Evolutionary conservation across 2,888 invertebrate species (phyloP).

Genomic region (Bugulina stolonifera): DNA sequence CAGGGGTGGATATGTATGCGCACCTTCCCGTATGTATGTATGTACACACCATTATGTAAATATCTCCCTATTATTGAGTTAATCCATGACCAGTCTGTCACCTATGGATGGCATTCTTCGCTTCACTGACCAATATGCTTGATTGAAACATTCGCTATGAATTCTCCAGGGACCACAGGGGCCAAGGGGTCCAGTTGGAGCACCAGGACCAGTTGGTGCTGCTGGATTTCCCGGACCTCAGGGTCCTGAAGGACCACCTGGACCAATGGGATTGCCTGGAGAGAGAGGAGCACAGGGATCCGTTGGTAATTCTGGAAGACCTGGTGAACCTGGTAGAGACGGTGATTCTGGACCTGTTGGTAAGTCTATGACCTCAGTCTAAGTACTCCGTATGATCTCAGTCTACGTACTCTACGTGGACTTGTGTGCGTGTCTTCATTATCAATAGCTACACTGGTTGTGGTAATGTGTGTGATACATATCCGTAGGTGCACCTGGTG

Average conservation of each 20-base stretch:
- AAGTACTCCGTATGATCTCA: not conserved
- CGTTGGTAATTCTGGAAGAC: constrained; percentile 25
- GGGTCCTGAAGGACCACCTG: constrained; percentile 29
- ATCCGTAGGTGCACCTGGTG: constrained; percentile 28
- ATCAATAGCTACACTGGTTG: not conserved
- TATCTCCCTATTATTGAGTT: no score
- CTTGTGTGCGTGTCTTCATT: not conserved
- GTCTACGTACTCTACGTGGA: not conserved
- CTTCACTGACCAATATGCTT: no score
- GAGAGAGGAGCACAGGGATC: constrained; percentile 24
- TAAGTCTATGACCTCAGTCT: not conserved
- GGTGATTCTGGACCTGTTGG: constrained; percentile 21
- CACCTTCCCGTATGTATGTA: no score
- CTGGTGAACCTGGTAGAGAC: constrained; percentile 28
- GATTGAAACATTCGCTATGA: no score
- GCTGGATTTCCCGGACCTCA: constrained; percentile 29
- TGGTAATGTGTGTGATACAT: no score
- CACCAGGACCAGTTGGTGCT: constrained; percentile 29
- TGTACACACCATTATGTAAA: no score
- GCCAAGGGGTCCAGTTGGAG: constrained; percentile 28
- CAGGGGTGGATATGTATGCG: no score
- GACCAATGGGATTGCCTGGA: constrained; percentile 27
- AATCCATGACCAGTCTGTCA: no score
- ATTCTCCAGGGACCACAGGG: constrained; percentile 23
- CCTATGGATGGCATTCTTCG: no score